Conservation (phyloP, 2,797 vertebrate genomes). For the Adrianichthys oophorus region DNA sequence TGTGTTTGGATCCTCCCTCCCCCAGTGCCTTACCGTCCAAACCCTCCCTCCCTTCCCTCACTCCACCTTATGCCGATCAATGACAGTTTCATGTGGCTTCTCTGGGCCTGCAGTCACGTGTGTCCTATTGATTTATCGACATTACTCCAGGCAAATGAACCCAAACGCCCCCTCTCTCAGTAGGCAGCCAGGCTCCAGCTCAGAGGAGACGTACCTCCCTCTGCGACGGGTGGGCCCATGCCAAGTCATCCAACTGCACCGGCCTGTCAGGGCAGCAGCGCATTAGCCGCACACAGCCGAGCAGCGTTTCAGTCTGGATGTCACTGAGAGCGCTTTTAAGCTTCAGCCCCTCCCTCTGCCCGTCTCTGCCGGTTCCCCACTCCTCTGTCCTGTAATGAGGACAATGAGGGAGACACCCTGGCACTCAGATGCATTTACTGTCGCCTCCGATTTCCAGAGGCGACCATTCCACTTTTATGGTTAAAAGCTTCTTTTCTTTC, state of each 20-base stretch:
- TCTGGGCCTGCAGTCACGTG: constrained; percentile 82
- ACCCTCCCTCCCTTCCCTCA: constrained; percentile 37
- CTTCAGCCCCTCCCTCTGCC: constrained; percentile 24
- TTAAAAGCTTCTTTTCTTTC: constrained; percentile 73
- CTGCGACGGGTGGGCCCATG: constrained; percentile 56
- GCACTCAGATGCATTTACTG: constrained; percentile 68
- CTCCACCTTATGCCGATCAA: constrained; percentile 79
- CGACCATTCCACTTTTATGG: constrained; percentile 69
- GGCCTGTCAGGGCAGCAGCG: constrained; percentile 42
- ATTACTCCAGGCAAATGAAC: constrained; percentile 75
- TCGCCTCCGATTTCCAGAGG: constrained; percentile 70
- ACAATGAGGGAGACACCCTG: constrained; percentile 63
- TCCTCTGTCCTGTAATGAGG: constrained; percentile 47
- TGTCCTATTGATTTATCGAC: constrained; percentile 87
- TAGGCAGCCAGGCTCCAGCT: constrained; percentile 77
- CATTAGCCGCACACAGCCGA: constrained; percentile 54
- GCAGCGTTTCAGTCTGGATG: constrained; percentile 35
- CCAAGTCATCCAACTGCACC: constrained; percentile 72
- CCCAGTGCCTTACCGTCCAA: constrained; percentile 50
- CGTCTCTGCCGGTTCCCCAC: constrained; percentile 20
- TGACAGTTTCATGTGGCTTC: constrained; percentile 85
- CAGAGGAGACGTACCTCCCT: constrained; percentile 57
- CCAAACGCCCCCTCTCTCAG: constrained; percentile 73
- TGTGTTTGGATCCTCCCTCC: constrained; percentile 50
- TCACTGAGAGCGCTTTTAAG: constrained; percentile 63